Base-by-base conservation (phyloP, 2,113 vertebrate species). In the Apteryx owenii region DNA sequence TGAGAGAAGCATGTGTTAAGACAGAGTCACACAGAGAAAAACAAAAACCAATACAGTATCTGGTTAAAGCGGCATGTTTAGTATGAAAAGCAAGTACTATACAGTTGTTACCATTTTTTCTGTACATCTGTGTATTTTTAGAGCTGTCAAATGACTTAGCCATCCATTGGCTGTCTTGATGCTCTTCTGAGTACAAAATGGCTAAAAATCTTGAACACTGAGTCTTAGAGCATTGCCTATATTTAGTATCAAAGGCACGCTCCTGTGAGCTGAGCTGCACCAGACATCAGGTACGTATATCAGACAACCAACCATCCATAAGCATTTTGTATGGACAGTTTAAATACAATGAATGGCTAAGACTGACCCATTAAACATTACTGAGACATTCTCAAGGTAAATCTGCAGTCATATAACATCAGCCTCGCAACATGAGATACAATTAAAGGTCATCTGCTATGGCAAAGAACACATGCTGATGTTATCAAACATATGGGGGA, bases 381-480 rank as follows among this genome's bases (percentile, higher is more conserved):
- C 82, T 60, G 92, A 97, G 90, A 95, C 18, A 66, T 90, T 95
- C 71, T 90, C 88, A 94, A 97, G 95, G 93, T 96, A 96, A 96
- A 96, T 95, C 85, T 94, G 80, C 82, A 94, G 73, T 91, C 85
- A 75, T 6, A 91, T 36, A 94, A 58, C 76, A 96, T 93, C 90
- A 96, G 54, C 23, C 26, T 94, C 90, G 29, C 93, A 88, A 94
- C 36, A 83, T 38, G 90, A 90, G 79, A 51, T 75, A 88, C 62
- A 96, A 91, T 96, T 96, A 96, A 90, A 94, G 90, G 93, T 96
- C 96, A 91, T 54, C 82, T 90, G 44, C 76, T 85, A 8, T 42
- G 54, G 18, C 46, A 93, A 44, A 90, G 60, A 95, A 73, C 93
- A 91, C 94, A 96, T 88, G 96, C 21, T 85, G 76, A 64, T 90